phyloP scores from a whole-genome alignment of 2,113 vertebrate genomes.

The Microtus pennsylvanicus region DNA sequence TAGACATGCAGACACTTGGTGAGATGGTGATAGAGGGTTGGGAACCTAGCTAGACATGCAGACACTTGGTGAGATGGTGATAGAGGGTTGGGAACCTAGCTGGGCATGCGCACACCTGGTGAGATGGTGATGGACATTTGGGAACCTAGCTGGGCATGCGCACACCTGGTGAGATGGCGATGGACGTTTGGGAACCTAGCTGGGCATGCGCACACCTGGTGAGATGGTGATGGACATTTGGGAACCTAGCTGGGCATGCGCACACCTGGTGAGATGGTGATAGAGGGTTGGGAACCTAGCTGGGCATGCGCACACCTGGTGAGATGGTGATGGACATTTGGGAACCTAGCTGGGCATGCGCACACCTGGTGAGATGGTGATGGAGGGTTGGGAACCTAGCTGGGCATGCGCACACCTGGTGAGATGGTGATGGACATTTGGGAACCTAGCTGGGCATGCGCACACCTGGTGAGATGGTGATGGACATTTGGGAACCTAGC shows the following conservation, averaged over 20 bases:
- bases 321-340: not conserved
- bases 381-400: not conserved
- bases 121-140: not conserved
- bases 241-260: rapidly evolving
- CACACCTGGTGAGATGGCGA: not conserved
- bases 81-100: no score
- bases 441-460: not conserved
- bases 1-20: rapidly evolving
- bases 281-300: no score
- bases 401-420: rapidly evolving
- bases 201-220: rapidly evolving
- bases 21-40: not conserved
- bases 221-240: no score
- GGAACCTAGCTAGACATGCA: no score
- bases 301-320: rapidly evolving
- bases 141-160: not conserved
- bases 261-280: no score
- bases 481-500: no score
- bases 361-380: not conserved
- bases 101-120: rapidly evolving
- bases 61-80: no score
- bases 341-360: not conserved
- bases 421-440: not conserved
- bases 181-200: not conserved
- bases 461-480: no score